Evolutionary conservation across 1,140 invertebrate species (phyloP), one percentile per base, ranked within the genome.

Genomic region (Anadara kagoshimensis): DNA sequence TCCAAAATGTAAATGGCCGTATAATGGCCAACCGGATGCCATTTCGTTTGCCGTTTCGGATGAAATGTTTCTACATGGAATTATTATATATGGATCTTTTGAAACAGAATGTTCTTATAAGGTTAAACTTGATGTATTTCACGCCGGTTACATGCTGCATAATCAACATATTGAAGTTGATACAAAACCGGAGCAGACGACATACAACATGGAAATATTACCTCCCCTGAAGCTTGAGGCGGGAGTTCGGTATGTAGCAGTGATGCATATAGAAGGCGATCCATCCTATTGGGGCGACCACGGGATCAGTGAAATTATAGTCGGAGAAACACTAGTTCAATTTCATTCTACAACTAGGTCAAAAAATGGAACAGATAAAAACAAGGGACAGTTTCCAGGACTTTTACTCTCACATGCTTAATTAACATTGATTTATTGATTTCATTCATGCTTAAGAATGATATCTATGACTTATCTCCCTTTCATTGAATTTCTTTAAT

Each of bases 271-370:
- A 59, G 47, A 63, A 29, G 68, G 68, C 24, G 58, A 58, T 7
- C 49, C 49, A n/a, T 56, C 57, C 41, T 70, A 70, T n/a, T 70
- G 59, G 58, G 68, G 68, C 43, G 68, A 70, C 43, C 49, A 49
- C 1, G 68, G 68, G 1, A 49, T 56, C 26, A 49, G 45, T 18
- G 41, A 53, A 12, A 59, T 70, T n/a, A 62, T 47, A 16, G 43
- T 45, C 24, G 59, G 63, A 20, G 58, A 29, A 8, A 59, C 63
- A 14, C 49, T 54, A 51, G 54, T 70, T 62, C 47, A 70, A 26
- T 70, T 70, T 16, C 22, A 47, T 29, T 36, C 29, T 36, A 61
- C 51, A 1, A 49, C 29, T 20, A 49, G 59, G n/a, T 49, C 54
- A 24, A 54, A 58, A 18, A 70, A 70, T 41, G 58, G 58, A 56